Percentiles rank a stretch among this genome's conserved stretches.
These are phyloP conservation scores for Leptopilina clavipes DNA, from an alignment of 1,140 invertebrate species.

Conservation along the genomic window DNA sequence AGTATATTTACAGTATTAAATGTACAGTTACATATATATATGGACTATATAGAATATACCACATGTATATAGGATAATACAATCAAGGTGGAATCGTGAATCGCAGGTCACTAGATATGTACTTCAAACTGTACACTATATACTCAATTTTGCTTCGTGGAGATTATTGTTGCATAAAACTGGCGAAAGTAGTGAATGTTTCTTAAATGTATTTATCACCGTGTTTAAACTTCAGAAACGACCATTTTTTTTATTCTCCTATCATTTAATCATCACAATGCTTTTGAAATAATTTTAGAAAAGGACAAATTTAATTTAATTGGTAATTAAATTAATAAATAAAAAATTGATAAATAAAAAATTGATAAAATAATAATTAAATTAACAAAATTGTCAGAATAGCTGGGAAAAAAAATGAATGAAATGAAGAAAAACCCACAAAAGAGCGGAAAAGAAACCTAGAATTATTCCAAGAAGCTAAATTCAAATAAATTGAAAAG, in stretches of 20 bases:
- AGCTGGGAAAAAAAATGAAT: no score
- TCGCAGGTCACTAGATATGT: constrained; percentile 43
- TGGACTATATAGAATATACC: neutral
- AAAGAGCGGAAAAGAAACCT: no score
- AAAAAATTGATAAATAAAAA: no score
- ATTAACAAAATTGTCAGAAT: no score
- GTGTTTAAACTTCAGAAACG: neutral
- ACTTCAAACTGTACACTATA: neutral
- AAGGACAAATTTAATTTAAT: no score
- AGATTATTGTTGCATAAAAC: constrained; percentile 14
- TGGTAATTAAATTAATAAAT: no score
- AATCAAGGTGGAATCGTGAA: constrained; percentile 44
- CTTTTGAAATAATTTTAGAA: no score
- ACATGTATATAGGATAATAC: neutral
- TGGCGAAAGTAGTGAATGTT: constrained; percentile 19
- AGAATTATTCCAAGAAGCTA: no score
- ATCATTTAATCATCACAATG: constrained; percentile 2
- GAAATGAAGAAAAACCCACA: no score
- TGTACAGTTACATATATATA: constrained; percentile 47
- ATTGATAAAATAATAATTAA: no score
- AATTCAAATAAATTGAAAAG: neutral
- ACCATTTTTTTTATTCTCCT: neutral
- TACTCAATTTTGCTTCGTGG: neutral
- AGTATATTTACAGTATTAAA: constrained; percentile 20
- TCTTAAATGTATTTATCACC: constrained; percentile 9